Conservation (phyloP, 2,797 vertebrate species). For the Melanotaenia parkinsoni region DNA sequence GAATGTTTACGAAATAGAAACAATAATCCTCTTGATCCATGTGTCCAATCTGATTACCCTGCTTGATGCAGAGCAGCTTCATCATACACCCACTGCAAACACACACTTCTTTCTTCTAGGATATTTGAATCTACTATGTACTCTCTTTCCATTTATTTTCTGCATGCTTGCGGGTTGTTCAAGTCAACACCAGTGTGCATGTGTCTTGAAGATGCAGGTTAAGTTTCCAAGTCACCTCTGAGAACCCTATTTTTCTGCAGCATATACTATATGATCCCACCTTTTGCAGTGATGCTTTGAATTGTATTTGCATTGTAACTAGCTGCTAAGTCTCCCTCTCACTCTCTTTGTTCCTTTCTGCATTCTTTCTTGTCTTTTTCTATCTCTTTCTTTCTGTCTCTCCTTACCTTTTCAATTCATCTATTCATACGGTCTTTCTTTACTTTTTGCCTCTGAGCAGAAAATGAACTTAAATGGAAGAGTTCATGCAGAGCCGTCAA, state of each 20-base stretch:
- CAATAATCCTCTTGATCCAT: constrained; percentile 45
- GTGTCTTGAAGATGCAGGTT: constrained; percentile 51
- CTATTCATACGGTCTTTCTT: constrained; percentile 42
- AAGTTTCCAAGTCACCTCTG: constrained; percentile 48
- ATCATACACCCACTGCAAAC: not conserved
- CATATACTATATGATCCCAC: constrained; percentile 45
- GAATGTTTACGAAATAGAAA: constrained; percentile 58
- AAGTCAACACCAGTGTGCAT: constrained; percentile 10
- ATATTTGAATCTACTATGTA: not conserved
- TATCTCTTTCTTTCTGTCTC: constrained; percentile 41
- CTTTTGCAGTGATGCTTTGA: constrained; percentile 64
- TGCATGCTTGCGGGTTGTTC: not conserved
- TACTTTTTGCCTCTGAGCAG: constrained; percentile 58
- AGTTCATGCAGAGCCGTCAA: constrained; percentile 83
- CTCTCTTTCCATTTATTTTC: constrained; percentile 3
- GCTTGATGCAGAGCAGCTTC: constrained; percentile 19
- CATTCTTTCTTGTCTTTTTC: constrained; percentile 25
- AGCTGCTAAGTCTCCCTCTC: constrained; percentile 46
- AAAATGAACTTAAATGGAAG: constrained; percentile 80
- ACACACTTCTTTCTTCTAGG: not conserved
- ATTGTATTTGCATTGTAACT: constrained; percentile 69
- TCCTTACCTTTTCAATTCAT: constrained; percentile 57
- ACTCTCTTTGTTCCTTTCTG: constrained; percentile 36
- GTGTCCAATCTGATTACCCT: constrained; percentile 56
- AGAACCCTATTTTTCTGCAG: constrained; percentile 38